phyloP scores from a whole-genome alignment of 2,888 invertebrate species.

The Sycophila texana region DNA sequence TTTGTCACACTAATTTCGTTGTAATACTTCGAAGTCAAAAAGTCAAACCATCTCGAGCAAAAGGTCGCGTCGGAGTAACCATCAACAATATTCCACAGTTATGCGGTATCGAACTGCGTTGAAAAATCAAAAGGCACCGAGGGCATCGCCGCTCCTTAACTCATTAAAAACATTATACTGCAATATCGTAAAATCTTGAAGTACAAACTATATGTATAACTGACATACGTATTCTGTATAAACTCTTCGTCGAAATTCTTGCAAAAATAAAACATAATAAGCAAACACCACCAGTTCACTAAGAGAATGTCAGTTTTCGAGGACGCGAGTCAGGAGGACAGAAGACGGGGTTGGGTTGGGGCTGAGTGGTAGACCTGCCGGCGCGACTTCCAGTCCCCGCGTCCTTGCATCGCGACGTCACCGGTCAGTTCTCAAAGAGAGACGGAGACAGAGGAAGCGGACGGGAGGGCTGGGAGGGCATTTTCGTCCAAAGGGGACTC shows the following conservation, averaged over 20 bases:
- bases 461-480: neutral
- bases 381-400: neutral
- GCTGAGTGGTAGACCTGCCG: neutral
- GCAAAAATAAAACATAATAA: neutral
- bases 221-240: conserved; percentile 7
- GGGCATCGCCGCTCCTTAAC: neutral
- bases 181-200: conserved; percentile 17
- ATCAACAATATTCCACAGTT: neutral
- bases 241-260: neutral
- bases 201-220: conserved; percentile 22
- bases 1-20: neutral
- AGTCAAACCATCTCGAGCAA: no score
- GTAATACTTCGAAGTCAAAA: no score
- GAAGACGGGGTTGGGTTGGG: no score
- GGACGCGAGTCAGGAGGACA: neutral
- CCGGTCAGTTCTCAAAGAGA: neutral
- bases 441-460: neutral
- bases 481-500: neutral
- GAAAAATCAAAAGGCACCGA: neutral
- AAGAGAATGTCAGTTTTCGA: conserved; percentile 18
- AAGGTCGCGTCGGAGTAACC: no score
- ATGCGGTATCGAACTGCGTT: neutral
- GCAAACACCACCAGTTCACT: conserved; percentile 44
- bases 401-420: no score
- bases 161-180: conserved; percentile 16